Conservation (phyloP, 2,888 invertebrate genomes). For the Noctua fimbriata region DNA sequence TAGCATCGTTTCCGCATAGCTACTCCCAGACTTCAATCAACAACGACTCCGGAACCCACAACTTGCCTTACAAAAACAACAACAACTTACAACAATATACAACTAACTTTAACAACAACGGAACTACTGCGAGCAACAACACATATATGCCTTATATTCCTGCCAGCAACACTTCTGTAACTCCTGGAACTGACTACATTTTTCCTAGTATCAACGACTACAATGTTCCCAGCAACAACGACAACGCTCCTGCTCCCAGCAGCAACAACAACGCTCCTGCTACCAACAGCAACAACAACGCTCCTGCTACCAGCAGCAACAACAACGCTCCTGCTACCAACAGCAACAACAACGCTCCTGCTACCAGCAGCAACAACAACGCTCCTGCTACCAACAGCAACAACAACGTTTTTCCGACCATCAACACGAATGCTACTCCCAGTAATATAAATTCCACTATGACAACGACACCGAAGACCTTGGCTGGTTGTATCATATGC, state of each 20-base stretch:
- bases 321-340: background rate
- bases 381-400: no score
- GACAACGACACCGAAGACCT: constrained; percentile 19
- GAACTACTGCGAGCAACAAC: background rate
- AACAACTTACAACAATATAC: no score
- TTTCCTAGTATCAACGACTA: background rate
- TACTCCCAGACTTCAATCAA: background rate
- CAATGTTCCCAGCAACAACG: background rate
- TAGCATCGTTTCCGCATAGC: constrained; percentile 2
- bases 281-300: background rate
- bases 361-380: constrained; percentile 4
- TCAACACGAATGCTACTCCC: constrained; percentile 10
- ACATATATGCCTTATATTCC: background rate
- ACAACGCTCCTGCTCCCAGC: background rate
- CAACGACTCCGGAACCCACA: constrained; percentile 16
- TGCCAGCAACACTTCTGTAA: background rate
- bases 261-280: background rate
- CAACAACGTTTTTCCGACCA: background rate
- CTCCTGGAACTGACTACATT: background rate
- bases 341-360: background rate
- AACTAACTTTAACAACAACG: constrained; percentile 16
- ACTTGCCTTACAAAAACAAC: constrained; percentile 8
- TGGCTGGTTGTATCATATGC: constrained; percentile 49
- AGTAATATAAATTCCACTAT: background rate
- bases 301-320: background rate